phyloP scores from a whole-genome alignment of 2,797 vertebrate genomes.

The Labroides dimidiatus region DNA sequence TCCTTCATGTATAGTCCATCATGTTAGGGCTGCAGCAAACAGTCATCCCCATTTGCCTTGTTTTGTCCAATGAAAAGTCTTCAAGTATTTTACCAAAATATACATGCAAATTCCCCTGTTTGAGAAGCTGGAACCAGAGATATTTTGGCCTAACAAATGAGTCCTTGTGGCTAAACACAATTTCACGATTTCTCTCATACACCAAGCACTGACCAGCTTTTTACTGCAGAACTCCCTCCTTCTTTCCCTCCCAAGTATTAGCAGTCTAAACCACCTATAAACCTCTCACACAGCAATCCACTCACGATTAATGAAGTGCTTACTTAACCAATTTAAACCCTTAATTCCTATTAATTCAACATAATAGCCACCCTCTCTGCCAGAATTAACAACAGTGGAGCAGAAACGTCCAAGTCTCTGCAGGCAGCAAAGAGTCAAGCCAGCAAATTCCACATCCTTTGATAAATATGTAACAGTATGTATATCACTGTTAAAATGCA shows the following conservation, averaged over 20 bases:
- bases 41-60: too few species aligned
- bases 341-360: conserved; percentile 89
- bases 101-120: too few species aligned
- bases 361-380: conserved; percentile 85
- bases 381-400: conserved; percentile 84
- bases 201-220: conserved; percentile 27
- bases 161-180: too few species aligned
- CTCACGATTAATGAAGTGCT: conserved; percentile 87
- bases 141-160: too few species aligned
- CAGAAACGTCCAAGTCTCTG: conserved; percentile 80
- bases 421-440: conserved; percentile 80
- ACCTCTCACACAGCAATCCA: conserved; percentile 72
- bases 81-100: too few species aligned
- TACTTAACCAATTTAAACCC: conserved; percentile 87
- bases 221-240: conserved; percentile 37
- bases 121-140: too few species aligned
- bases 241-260: conserved; percentile 39
- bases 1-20: too few species aligned
- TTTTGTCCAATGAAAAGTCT: too few species aligned
- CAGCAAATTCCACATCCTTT: conserved; percentile 84
- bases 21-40: too few species aligned
- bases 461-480: conserved; percentile 88
- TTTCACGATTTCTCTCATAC: conserved; percentile 1
- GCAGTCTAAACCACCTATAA: conserved; percentile 52
- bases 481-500: conserved; percentile 88